phyloP scores from a whole-genome alignment of 2,113 vertebrate genomes.

The Sylvia atricapilla region DNA sequence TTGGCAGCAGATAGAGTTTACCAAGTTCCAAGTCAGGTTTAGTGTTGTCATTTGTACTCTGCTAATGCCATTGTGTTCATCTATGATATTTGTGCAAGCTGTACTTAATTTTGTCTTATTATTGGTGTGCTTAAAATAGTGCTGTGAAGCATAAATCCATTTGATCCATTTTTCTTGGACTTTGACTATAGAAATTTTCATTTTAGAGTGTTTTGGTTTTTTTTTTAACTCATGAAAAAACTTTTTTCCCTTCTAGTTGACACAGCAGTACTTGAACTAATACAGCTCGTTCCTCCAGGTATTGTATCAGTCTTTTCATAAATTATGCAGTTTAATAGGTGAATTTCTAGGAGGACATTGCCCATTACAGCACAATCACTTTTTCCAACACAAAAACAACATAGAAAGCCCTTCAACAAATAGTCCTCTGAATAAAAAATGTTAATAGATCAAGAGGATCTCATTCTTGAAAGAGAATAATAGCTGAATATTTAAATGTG shows the following conservation, averaged over 20 bases:
- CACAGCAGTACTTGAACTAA: constrained; percentile 88
- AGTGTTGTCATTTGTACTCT: background rate
- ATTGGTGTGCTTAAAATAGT: background rate
- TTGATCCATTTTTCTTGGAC: background rate
- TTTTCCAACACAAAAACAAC: constrained; percentile 19
- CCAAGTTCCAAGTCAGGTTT: background rate
- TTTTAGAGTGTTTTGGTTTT: background rate
- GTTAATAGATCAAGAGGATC: constrained; percentile 50
- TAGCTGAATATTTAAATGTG: constrained; percentile 41
- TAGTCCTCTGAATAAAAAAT: constrained; percentile 26
- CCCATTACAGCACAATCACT: constrained; percentile 21
- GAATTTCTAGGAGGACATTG: constrained; percentile 26
- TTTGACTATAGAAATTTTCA: background rate
- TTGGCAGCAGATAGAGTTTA: background rate
- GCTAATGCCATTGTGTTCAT: background rate
- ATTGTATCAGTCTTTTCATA: constrained; percentile 56
- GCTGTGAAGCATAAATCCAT: background rate
- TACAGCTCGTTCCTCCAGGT: constrained; percentile 93
- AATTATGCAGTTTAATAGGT: constrained; percentile 34
- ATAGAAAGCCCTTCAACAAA: constrained; percentile 35
- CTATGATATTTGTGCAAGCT: background rate
- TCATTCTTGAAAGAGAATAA: constrained; percentile 11
- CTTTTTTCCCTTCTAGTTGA: constrained; percentile 82
- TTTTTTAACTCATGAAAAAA: constrained; percentile 29
- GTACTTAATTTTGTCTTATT: background rate